Evolutionary conservation across 2,888 invertebrate species (phyloP).

Genomic region (Magallana nippona): DNA sequence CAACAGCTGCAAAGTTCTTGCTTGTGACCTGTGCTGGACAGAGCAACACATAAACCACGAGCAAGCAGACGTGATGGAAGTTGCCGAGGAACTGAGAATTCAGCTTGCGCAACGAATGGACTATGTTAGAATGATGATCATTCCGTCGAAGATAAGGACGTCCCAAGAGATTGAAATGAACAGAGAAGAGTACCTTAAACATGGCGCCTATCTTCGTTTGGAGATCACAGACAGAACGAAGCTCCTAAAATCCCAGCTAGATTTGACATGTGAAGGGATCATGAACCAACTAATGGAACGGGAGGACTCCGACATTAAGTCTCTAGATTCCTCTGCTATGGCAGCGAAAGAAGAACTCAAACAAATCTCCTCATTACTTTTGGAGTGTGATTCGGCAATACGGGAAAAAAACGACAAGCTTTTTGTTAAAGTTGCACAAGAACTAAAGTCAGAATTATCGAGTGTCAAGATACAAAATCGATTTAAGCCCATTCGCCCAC

Average conservation of each 20-base stretch:
- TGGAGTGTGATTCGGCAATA: not conserved
- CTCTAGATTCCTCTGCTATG: not conserved
- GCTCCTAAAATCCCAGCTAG: not conserved
- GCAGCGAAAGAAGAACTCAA: not conserved
- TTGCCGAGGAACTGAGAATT: conserved; percentile 11
- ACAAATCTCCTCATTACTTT: not conserved
- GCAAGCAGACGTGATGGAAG: not conserved
- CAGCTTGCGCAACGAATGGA: not conserved
- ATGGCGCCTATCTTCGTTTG: not conserved
- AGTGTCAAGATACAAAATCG: not conserved
- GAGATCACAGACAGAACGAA: conserved; percentile 26
- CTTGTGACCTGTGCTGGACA: conserved; percentile 5
- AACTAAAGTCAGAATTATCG: too few relatives aligned
- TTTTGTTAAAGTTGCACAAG: not conserved
- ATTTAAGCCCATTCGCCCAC: conserved; percentile 10
- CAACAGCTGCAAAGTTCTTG: not conserved
- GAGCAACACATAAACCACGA: conserved; percentile 10
- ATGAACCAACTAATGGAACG: not conserved
- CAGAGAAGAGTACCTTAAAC: not conserved
- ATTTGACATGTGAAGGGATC: not conserved
- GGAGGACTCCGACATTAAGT: not conserved
- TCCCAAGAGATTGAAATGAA: conserved; percentile 6
- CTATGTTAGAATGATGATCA: not conserved
- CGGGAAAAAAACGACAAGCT: not conserved
- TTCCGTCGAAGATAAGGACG: not conserved